Base-by-base conservation (phyloP, 2,113 vertebrate species). In the Prionailurus bengalensis region DNA sequence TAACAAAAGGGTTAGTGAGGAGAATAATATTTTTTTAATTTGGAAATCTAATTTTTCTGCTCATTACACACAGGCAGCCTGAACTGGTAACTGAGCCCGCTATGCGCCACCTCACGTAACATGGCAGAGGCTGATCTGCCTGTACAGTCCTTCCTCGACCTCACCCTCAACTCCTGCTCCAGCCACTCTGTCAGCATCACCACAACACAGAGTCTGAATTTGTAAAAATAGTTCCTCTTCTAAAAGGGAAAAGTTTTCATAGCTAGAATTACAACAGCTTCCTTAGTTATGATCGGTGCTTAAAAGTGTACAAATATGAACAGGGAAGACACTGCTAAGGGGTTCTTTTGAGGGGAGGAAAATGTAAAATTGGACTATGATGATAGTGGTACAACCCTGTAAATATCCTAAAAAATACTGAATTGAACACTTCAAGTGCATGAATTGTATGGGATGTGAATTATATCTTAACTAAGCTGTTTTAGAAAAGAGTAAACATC, bases 71-170 rank as follows among this genome's bases (percentile, higher is more conserved):
- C 39, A 33, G 51, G 29, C 25, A 14, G n/a, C 17, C n/a, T 5
- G 21, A 27, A 11, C 14, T 14, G 12, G 85, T 27, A n/a, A 68
- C 39, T 8, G 15, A 76, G 65, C 48, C 21, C 13, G 0, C 68
- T 3, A 1, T 0, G 2, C 3, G 5, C n/a, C 8, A 8, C 4
- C 13, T 7, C 2, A 11, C 1, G 3, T 1, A 7, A 45, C 1
- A 1, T 0, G 13, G 70, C 51, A 19, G 36, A 63, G 55, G 48
- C 17, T 1, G 5, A 5, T 12, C 17, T 16, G 14, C 27, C 33
- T 3, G 3, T 1, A 14, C 36, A 17, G 58, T 10, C 12, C 31
- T 45, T 31, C 23, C 31, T 39, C 58, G 29, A 9, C 29, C 51
- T 27, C 53, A 19, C 25, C 27, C 55, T 73, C 23, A 12, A 7